Conservation (phyloP, 2,888 invertebrate species). For the Salticus scenicus region DNA sequence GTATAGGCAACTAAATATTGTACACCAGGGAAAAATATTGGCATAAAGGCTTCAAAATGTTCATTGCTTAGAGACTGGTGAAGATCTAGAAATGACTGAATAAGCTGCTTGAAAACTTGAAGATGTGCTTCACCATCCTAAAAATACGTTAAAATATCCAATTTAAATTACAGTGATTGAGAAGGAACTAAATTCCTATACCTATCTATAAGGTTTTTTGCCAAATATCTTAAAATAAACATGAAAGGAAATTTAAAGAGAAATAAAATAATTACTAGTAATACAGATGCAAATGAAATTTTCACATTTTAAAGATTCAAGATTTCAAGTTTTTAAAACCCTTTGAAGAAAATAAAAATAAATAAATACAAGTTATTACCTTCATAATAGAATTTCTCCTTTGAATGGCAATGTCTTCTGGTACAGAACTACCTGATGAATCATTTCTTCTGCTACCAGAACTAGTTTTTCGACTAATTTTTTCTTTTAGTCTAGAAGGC, state of each 20-base stretch:
- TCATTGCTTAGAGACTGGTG: slow-evolving; percentile 77
- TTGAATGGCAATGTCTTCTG: slow-evolving; percentile 89
- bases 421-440: slow-evolving; percentile 76
- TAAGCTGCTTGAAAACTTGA: slow-evolving; percentile 88
- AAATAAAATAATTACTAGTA: too few relatives aligned
- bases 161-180: neutral
- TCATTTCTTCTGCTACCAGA: slow-evolving; percentile 43
- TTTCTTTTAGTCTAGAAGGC: slow-evolving; percentile 66
- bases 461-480: slow-evolving; percentile 51
- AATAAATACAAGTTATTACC: too few relatives aligned
- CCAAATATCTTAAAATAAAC: too few relatives aligned
- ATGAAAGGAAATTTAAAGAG: too few relatives aligned
- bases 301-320: too few relatives aligned
- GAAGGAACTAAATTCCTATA: too few relatives aligned
- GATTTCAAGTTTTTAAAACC: too few relatives aligned
- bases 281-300: too few relatives aligned
- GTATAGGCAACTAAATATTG: slow-evolving; percentile 80
- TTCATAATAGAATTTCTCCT: slow-evolving; percentile 87
- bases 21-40: slow-evolving; percentile 80
- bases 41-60: slow-evolving; percentile 79
- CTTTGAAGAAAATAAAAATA: too few relatives aligned
- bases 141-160: slow-evolving; percentile 37
- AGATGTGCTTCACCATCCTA: slow-evolving; percentile 91
- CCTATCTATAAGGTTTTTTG: too few relatives aligned
- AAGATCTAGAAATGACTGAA: slow-evolving; percentile 89